Base-by-base conservation (phyloP, 2,888 invertebrate genomes). In the Neria commutata region DNA sequence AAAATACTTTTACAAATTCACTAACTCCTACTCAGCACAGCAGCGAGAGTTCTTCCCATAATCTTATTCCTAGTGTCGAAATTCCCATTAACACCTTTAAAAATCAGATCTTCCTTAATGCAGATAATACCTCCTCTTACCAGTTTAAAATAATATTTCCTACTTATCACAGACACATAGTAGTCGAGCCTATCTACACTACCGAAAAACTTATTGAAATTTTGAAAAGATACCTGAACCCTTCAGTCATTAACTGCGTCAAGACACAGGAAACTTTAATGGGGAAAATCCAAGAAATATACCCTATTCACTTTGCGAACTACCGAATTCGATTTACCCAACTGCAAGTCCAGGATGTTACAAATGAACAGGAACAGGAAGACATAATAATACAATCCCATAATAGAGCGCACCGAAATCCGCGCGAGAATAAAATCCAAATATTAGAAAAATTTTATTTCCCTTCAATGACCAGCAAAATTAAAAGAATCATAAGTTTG, bases 371-470 rank as follows among this genome's bases (percentile, higher is more conserved):
- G n/a, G n/a, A n/a, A n/a, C n/a, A n/a, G 29, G 29, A 29, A 29
- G 29, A 29, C 6, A 11, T 8, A 29, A 29, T 29, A 29, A 29
- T 29, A 6, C 6, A 29, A 29, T 6, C 6, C 6, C 66, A 66
- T 16, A 58, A 49, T 23, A 52, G 63, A 56, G 63, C 60, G 4
- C 61, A 64, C 19, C 47, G 61, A 1, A 61, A 59, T 24, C 33
- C 33, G 1, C 10, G 29, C 14, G 63, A 65, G 48, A 64, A 64
- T n/a, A 61, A 60, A 52, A 8, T 29, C 6, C 56, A 64, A 33
- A 19, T 67, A 5, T 11, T 61, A 17, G 47, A 64, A 51, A 63
- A 58, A 16, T 61, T 21, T 4, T 62, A 62, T 19, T 57, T 64
- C 34, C 62, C 63, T 0, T 54, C 47, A 54, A 63, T 64, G 51